Evolutionary conservation across 2,797 vertebrate genomes (phyloP), one percentile per base, ranked within the genome.

Genomic region (Phoxinus dragarum): DNA sequence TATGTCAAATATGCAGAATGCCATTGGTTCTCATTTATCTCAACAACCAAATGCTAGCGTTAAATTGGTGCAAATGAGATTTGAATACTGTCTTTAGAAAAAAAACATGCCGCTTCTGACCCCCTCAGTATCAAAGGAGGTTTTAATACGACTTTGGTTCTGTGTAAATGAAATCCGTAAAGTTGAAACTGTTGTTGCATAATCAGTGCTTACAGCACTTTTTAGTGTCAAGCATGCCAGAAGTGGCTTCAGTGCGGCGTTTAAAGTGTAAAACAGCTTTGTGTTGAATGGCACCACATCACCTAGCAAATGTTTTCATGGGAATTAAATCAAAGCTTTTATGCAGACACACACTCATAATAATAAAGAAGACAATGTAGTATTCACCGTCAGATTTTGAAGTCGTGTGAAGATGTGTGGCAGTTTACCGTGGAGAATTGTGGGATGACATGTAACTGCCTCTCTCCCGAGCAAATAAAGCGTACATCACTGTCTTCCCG

Each of bases 401-500:
- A 36, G 59, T 47, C 34, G 61, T 66, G 14, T 66, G 61, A 16
- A 66, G 59, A 21, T 66, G 27, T 34, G 77, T 66, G 40, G 59
- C n/a, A 47, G 40, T 34, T 66, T 66, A 79, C 77, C 6, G 5
- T 42, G 21, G 42, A 47, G 59, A 47, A 47, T 34, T 64, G 3
- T 64, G 40, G 59, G 38, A 80, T 66, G 77, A 67, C 61, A 80
- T 64, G 4, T 66, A 34, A 49, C 27, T 78, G 56, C 23, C 36
- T 59, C 74, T 59, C 74, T 56, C 34, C 52, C 49, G 59, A 21
- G 44, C 77, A 80, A 67, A 67, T 80, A 80, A 80, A 67, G 61
- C 27, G 67, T 80, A 80, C 49, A 49, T 80, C 61, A 80, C 17
- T 23, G 61, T 67, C 16, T 79, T 12, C 42, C 40, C 7, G n/a